phyloP scores from a whole-genome alignment of 1,140 invertebrate species.

The Bombus confusus region DNA sequence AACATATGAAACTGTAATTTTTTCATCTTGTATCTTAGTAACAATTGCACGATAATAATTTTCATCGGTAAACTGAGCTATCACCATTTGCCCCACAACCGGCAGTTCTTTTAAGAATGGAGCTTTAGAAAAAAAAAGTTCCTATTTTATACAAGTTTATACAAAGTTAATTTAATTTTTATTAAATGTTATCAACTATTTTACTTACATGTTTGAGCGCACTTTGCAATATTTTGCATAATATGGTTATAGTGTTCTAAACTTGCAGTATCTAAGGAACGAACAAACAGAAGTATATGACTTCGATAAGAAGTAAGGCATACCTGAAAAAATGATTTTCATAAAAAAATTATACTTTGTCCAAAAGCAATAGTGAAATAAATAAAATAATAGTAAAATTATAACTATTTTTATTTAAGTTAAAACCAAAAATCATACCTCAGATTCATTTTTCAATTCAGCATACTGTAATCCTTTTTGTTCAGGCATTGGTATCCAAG shows the following conservation, averaged over 20 bases:
- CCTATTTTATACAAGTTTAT: neutral
- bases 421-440: constrained; percentile 52
- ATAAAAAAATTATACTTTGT: neutral
- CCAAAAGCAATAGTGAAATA: neutral
- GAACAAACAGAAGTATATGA: constrained; percentile 64
- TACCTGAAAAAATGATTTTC: constrained; percentile 60
- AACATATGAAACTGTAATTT: constrained; percentile 69
- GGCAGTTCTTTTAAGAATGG: constrained; percentile 62
- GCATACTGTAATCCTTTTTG: constrained; percentile 62
- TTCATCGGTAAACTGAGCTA: constrained; percentile 71
- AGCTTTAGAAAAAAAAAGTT: constrained; percentile 49
- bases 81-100: constrained; percentile 70
- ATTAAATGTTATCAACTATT: neutral
- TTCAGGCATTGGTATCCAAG: constrained; percentile 65
- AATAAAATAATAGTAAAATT: neutral
- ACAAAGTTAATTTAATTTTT: neutral
- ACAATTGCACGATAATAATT: constrained; percentile 78
- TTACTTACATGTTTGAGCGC: constrained; percentile 63
- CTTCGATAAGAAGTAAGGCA: constrained; percentile 62
- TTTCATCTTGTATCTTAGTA: constrained; percentile 55
- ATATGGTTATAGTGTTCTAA: constrained; percentile 65
- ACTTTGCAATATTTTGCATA: constrained; percentile 71
- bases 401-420: neutral
- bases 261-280: constrained; percentile 59
- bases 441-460: constrained; percentile 61